Evolutionary conservation across 2,797 vertebrate genomes (phyloP), one percentile per base, ranked within the genome.

Genomic region (Diglossa cyanea): DNA sequence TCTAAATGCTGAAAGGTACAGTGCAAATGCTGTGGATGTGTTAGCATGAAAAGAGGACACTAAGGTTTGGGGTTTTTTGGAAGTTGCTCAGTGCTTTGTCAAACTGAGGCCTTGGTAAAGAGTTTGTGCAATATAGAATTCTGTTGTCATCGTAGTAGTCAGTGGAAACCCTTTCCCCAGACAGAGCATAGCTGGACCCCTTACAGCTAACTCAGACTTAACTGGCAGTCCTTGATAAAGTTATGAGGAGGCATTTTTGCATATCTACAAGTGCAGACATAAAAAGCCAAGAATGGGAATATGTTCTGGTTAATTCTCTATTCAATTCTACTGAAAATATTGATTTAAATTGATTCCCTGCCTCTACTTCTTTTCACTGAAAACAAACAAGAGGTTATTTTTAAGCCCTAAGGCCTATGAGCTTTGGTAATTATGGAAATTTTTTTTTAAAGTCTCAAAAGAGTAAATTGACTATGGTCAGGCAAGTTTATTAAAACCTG

Each of bases 331-430:
- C 35, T 47, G 83, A 84, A 96, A 95, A 93, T 92, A 94, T 97
- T 92, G 94, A 95, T 96, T 77, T 78, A 90, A 94, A 97, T 93
- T 86, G 87, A 94, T 74, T 88, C 57, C 39, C 57, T 89, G 85
- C 51, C 81, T 94, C 93, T 88, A 93, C 66, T 54, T 31, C 68
- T 94, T 97, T 93, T 87, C 67, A 72, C 21, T 85, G 89, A 86
- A 94, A 95, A 76, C 89, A 96, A 97, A 96, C 60, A 90, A 83
- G 81, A 94, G 71, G 91, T 87, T 85, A 92, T 88, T 96, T 95
- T 94, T 79, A 92, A 93, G 53, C 75, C 88, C 90, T 67, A 81
- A 92, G 94, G 35, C 57, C 91, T 87, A 51, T 26, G 48, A 62
- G 58, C 77, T 82, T 90, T 93, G 51, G 50, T 80, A 91, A 91